phyloP scores from a whole-genome alignment of 1,140 invertebrate genomes.

The Steinernema khuongi region DNA sequence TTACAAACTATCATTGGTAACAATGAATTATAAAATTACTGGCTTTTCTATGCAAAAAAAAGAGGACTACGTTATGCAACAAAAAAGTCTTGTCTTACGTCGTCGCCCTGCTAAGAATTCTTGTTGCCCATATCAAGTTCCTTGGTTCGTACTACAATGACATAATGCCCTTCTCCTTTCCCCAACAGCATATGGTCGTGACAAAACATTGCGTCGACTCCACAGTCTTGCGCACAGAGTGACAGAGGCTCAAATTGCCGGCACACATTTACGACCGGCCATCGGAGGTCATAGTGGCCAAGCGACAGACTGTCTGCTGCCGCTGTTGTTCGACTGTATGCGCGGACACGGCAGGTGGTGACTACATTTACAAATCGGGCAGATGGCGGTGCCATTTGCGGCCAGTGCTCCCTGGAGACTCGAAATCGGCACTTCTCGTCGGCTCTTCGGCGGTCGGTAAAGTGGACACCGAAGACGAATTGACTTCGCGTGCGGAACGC shows the following conservation, averaged over 20 bases:
- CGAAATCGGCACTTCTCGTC: too few relatives aligned
- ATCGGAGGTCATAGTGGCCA: not conserved
- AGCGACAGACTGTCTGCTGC: not conserved
- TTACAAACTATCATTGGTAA: too few relatives aligned
- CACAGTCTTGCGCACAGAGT: not conserved
- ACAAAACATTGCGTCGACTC: not conserved
- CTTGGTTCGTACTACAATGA: too few relatives aligned
- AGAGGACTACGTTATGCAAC: too few relatives aligned
- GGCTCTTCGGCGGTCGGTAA: not conserved
- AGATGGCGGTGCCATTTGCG: slow-evolving; percentile 12
- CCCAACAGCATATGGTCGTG: not conserved
- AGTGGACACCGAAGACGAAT: not conserved
- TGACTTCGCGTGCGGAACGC: not conserved
- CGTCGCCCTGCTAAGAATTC: too few relatives aligned
- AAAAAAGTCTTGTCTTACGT: too few relatives aligned
- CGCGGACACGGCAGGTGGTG: not conserved
- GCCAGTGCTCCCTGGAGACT: not conserved
- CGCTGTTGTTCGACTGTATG: not conserved
- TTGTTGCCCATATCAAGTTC: too few relatives aligned
- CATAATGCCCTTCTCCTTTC: not conserved
- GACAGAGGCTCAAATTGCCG: not conserved
- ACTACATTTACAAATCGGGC: slow-evolving; percentile 16
- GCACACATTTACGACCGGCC: slow-evolving; percentile 7
- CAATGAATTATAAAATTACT: too few relatives aligned
- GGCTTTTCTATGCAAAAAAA: too few relatives aligned